Base-by-base conservation (phyloP, 2,888 invertebrate genomes). In the Athalia circularis region DNA sequence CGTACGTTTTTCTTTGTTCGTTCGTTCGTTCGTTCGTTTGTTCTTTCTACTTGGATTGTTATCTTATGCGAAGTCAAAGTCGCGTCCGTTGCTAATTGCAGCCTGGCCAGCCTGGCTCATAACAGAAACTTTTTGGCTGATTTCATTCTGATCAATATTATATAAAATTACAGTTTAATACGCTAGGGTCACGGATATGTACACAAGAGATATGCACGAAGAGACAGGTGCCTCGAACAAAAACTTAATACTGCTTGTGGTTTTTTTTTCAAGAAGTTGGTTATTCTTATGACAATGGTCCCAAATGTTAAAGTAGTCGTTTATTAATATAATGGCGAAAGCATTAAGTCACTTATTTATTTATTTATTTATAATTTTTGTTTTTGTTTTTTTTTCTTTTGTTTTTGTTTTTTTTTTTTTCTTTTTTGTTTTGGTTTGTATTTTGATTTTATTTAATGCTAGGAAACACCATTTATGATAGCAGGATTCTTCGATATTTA, bases 241-340 rank as follows among this genome's bases (percentile, higher is more conserved):
- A 85, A 83, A 82, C 82, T 84, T 85, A 86, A 86, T 86, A 86
- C 86, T 84, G 86, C 81, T 83, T 80, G 82, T 80, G 83, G 83
- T 82, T 82, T 81, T 80, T 81, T 80, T 81, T 80, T 82, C 81
- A 81, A 82, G 80, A 80, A 81, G 83, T 82, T 84, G 83, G 80
- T 81, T 82, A 82, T 80, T 83, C 86, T 86, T 86, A 86, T 84
- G 86, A 88, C 85, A 85, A 85, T 88, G 88, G 88, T 88, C 88
- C 88, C 88, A 87, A 87, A 87, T 87, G 85, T 88, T 87, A 86
- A 85, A 87, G 84, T 85, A 87, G 85, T 85, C 82, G 81, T 67
- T 75, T 67, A 54, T 72, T 48, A 65, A 77, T 76, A 76, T 76
- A 15, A 29, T 65, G 65, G 47, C 72, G 57, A 78, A 76, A 78